Evolutionary conservation across 2,113 vertebrate species (phyloP), one percentile per base, ranked within the genome.

Genomic region (Burhinus oedicnemus): DNA sequence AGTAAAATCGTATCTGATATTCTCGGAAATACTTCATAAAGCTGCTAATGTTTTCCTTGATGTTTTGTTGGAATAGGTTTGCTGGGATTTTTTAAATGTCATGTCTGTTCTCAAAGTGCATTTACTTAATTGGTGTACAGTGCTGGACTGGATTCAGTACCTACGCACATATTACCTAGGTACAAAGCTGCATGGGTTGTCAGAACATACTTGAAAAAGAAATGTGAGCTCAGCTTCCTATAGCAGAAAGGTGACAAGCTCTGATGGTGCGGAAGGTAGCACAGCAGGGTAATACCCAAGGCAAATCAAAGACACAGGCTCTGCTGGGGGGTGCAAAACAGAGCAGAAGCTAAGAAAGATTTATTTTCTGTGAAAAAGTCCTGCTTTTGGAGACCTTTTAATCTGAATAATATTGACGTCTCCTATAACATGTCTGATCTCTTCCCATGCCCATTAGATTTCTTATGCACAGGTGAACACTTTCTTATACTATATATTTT

Each of bases 91-190:
- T 86, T 85, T 1, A 17, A 87, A 93, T 91, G 77, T 94, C 81
- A 80, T 70, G 62, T 74, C 78, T 95, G 51, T 66, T 95, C 89
- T 93, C 62, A 42, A 93, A 93, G 70, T 66, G 17, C n/a, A 25
- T 74, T 55, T 69, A 58, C 62, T 94, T 91, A 83, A 91, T 78
- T 89, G 61, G 55, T n/a, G 68, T 80, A 62, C 45, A 44, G 65
- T 45, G 20, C 70, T 85, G 87, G 70, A 30, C 34, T 55, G 30
- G 47, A 75, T 71, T 84, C 86, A 69, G 61, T 70, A 91, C 89
- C 86, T 93, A 60, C 1, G 1, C 77, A 52, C 7, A 0, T n/a
- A 91, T 68, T 82, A 71, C 27, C 76, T 68, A 62, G 58, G 68
- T 71, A 71, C 55, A 75, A 42, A 92, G 52, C 86, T 81, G 68